Base-by-base conservation (phyloP, 2,113 vertebrate genomes). In the Prionailurus bengalensis region DNA sequence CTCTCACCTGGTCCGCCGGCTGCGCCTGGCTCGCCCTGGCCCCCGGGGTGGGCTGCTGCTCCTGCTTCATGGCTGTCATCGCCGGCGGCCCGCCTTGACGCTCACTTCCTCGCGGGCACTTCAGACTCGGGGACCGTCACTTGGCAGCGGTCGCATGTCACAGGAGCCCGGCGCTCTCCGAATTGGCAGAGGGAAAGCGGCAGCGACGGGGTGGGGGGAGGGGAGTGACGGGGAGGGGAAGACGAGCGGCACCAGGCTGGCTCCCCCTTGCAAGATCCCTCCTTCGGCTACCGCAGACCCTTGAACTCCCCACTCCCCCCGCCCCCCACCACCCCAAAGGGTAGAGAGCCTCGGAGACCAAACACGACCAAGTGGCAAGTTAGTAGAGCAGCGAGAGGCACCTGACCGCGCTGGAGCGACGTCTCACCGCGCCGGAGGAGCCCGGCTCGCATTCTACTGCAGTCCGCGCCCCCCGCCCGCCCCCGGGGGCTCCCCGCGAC, bases 11-110 rank as follows among this genome's bases (percentile, higher is more conserved):
- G 81, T 99, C 99, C 33, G 97, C 97, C 76, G 98, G 98, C 98
- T 96, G 98, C 87, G 98, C 95, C 89, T 98, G 99, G 95, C 98
- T 99, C 87, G 98, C 98, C 98, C 99, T 98, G 96, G 98, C 98
- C 98, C 98, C 98, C 17, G 98, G 98, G 98, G 96, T 80, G 76
- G 98, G 93, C 96, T 98, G 98, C 97, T 96, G 99, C 95, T 98
- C 99, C 95, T 99, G 99, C 99, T 99, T 99, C 98, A 99, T 99
- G 91, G 99, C 99, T 97, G 99, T 99, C 99, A 99, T 99, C 94
- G 98, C 98, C 97, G 90, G 96, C 89, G 45, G 89, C 97, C 97
- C 45, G 90, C 86, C 39, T 51, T 3, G 71, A 68, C 65, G 76
- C 96, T 76, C 97, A 80, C 98, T 98, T 96, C 95, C 97, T 98